These are phyloP conservation scores for Indicator maculatus DNA, from an alignment of 2,113 vertebrate genomes.

Conservation along the genomic window DNA sequence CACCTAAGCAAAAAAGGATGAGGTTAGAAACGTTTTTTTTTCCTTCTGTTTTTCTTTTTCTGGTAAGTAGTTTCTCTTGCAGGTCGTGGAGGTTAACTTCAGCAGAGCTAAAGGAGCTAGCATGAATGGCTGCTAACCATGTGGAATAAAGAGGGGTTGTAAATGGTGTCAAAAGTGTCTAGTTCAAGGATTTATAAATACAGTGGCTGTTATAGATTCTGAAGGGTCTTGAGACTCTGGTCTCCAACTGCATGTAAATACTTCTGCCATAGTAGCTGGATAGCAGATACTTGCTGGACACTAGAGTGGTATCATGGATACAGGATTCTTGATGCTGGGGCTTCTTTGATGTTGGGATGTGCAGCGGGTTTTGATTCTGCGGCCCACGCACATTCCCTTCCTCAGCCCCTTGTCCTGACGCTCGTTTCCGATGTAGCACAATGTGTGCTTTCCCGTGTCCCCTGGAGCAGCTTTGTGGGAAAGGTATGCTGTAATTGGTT, in stretches of 20 bases:
- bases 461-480: conserved; percentile 51
- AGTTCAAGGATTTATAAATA: conserved; percentile 43
- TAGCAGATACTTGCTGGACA: conserved; percentile 37
- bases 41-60: rapidly evolving
- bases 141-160: conserved; percentile 26
- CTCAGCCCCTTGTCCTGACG: not conserved
- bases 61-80: not conserved
- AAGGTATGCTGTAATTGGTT: conserved; percentile 57
- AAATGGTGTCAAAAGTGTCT: conserved; percentile 34
- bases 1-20: not conserved
- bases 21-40: not conserved
- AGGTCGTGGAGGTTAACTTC: not conserved
- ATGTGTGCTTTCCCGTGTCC: not conserved
- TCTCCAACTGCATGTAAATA: conserved; percentile 20
- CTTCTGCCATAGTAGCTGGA: not conserved
- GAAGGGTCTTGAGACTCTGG: conserved; percentile 35
- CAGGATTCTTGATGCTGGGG: not conserved
- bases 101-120: not conserved
- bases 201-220: not conserved
- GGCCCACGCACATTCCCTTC: not conserved
- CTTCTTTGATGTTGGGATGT: conserved; percentile 11
- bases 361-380: not conserved
- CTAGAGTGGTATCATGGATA: not conserved
- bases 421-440: conserved; percentile 22
- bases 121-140: not conserved